Evolutionary conservation across 2,113 vertebrate genomes (phyloP).

Genomic region (Channa argus): DNA sequence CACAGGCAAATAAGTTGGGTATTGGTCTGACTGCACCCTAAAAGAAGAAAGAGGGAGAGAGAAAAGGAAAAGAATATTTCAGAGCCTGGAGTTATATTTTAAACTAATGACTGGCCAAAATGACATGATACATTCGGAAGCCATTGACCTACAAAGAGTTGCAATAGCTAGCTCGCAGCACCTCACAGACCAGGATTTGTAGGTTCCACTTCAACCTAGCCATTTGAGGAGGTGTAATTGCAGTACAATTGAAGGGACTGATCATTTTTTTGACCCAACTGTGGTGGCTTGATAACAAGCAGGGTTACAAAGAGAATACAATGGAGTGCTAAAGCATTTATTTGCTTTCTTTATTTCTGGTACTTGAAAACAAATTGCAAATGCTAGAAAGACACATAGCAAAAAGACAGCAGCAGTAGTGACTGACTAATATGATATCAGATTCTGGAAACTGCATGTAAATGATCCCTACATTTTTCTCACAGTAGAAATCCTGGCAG

Average conservation of each 20-base stretch:
- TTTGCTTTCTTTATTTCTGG: background rate
- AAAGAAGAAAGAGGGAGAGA: too few species aligned
- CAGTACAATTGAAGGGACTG: slow-evolving; percentile 6
- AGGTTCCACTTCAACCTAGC: slow-evolving; percentile 7
- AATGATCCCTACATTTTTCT: slow-evolving; percentile 2
- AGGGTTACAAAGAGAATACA: background rate
- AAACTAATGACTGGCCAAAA: too few species aligned
- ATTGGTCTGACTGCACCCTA: too few species aligned
- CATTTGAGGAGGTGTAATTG: slow-evolving; percentile 14
- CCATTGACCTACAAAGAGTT: background rate
- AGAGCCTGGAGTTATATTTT: too few species aligned
- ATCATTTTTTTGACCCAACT: slow-evolving; percentile 4
- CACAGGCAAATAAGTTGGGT: too few species aligned
- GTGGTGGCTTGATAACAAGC: background rate
- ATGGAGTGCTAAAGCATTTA: background rate
- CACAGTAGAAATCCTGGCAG: background rate
- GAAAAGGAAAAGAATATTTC: too few species aligned
- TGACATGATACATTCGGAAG: background rate
- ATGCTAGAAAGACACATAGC: background rate
- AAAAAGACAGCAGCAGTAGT: background rate
- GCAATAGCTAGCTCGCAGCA: background rate
- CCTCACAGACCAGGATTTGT: background rate
- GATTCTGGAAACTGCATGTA: slow-evolving; percentile 11
- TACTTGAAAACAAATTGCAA: background rate
- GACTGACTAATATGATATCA: slow-evolving; percentile 6